Evolutionary conservation across 2,113 vertebrate genomes (phyloP).

Genomic region (Desmodus rotundus): DNA sequence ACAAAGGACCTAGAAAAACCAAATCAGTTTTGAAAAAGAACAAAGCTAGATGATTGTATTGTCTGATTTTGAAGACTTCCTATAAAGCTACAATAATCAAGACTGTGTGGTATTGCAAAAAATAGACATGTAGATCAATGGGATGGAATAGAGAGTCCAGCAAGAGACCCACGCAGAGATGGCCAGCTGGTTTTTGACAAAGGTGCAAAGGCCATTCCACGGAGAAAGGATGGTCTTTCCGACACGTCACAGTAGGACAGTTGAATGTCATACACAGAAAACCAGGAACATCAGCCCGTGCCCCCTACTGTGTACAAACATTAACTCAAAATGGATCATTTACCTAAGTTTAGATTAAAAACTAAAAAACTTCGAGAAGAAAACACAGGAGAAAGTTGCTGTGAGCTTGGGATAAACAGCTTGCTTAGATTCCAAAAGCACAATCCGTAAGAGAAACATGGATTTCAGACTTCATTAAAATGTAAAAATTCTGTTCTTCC

Average conservation of each 20-base stretch:
- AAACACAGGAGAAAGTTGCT: not conserved
- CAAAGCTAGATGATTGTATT: not conserved
- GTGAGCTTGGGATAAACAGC: not conserved
- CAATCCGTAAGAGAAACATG: not conserved
- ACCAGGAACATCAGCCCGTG: not conserved
- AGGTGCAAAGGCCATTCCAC: not conserved
- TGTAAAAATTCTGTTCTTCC: not conserved
- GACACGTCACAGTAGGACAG: not conserved
- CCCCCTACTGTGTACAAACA: not conserved
- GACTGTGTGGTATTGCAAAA: not conserved
- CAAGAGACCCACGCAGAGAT: not conserved
- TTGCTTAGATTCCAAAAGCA: not conserved
- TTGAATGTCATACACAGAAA: not conserved
- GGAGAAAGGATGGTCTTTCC: not conserved
- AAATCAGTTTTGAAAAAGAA: conserved; percentile 21
- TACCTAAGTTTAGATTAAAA: conserved; percentile 2
- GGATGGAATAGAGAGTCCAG: not conserved
- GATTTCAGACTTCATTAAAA: not conserved
- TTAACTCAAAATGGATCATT: not conserved
- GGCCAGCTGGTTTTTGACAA: not conserved
- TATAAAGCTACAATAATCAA: not conserved
- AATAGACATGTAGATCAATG: not conserved
- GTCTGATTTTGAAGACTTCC: not conserved
- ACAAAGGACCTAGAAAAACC: not conserved
- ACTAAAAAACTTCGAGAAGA: not conserved